Evolutionary conservation across 2,113 vertebrate species (phyloP), one percentile per base, ranked within the genome.

Genomic region (Dryoscopus gambensis): DNA sequence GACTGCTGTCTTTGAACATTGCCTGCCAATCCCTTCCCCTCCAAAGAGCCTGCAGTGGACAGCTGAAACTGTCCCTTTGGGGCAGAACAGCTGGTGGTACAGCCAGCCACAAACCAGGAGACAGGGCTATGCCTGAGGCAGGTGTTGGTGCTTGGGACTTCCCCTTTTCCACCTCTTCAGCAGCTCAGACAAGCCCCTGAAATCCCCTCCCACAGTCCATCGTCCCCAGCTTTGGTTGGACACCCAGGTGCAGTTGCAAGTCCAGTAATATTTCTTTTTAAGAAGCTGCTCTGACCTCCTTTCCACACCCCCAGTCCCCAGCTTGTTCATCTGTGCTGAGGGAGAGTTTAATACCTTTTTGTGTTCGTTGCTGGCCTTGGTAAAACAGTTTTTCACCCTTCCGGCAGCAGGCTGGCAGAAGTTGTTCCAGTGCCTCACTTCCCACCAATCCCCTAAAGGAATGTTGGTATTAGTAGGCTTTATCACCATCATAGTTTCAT

Each of bases 171-270:
- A 49, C 17, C 16, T 84, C 83, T 60, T 40, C 74, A 76, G 49
- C 44, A 79, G 33, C 30, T 75, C 18, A 40, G 25, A 46, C 10
- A 57, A 74, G 37, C 3, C 13, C 15, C 31, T 70, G 52, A 60
- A 82, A 63, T 27, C 9, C 10, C 13, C 25, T 68, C 11, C 10
- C 3, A 5, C 24, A 47, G 42, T 28, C 31, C 33, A 49, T 50
- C 1, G 0, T 50, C 15, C 42, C 15, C 0, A 3, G 63, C 44
- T 91, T 57, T n/a, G 12, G 23, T 14, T 69, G 74, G 42, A 77
- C 27, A 57, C 10, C 40, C 37, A 53, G 27, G 17, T 28, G n/a
- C 56, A 70, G 17, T 52, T 74, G 25, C 62, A 83, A 14, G 39
- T 35, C 70, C 37, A 30, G 35, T 52, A n/a, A 42, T 5, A 8